These are phyloP conservation scores for Zaprionus kolodkinae DNA, from an alignment of 1,140 invertebrate species.

Conservation along the genomic window DNA sequence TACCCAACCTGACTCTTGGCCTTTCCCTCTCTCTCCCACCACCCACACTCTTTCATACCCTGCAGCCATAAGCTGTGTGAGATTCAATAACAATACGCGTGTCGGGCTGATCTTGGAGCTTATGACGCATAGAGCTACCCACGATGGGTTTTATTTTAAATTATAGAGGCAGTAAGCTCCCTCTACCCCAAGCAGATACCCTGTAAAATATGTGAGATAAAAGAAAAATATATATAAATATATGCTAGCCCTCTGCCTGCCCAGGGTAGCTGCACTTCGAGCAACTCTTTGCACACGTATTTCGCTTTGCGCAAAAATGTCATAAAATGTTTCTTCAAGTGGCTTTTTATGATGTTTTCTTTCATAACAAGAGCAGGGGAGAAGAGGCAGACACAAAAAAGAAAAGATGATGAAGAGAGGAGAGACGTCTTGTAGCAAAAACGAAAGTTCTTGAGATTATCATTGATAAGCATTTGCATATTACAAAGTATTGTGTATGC, in stretches of 20 bases:
- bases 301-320: background rate
- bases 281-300: background rate
- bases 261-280: background rate
- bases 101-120: background rate
- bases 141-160: background rate
- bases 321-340: conserved; percentile 37
- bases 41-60: conserved; percentile 13
- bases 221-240: too few species aligned
- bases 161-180: too few species aligned
- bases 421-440: conserved; percentile 17
- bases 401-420: background rate
- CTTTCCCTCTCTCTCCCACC: background rate
- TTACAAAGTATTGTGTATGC: conserved; percentile 5
- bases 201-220: background rate
- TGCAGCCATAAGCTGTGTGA: background rate
- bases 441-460: conserved; percentile 40
- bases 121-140: background rate
- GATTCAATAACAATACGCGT: conserved; percentile 10
- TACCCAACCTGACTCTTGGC: too few species aligned
- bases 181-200: background rate
- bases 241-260: too few species aligned
- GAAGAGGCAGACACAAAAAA: conserved; percentile 36
- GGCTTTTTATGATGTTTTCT: conserved; percentile 12
- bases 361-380: conserved; percentile 38
- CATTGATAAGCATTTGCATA: conserved; percentile 37